Evolutionary conservation across 2,113 vertebrate genomes (phyloP), one percentile per base, ranked within the genome.

Genomic region (Macheiramphus alcinus): DNA sequence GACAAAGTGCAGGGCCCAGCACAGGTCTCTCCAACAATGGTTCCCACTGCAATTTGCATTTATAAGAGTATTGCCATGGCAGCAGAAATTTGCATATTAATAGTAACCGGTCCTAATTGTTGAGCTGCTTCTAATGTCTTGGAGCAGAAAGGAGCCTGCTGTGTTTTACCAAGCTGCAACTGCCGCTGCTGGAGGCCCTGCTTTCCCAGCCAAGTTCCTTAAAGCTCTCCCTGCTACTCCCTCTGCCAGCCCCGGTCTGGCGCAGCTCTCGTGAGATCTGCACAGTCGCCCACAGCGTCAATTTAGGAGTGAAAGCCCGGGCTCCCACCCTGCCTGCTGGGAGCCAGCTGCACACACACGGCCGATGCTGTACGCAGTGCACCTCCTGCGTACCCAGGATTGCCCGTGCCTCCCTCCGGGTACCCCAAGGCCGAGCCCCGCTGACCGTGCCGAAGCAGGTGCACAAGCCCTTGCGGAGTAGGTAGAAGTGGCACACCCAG

Each of bases 61-160:
- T 81, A 31, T 40, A 59, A 92, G 52, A 71, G 42, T 58, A 80
- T 88, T 88, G 93, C 91, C 79, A 90, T 90, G 74, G 82, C 88
- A 88, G 94, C 88, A 45, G 4, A 42, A 88, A 92, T 95, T 86
- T 97, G 92, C 95, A 95, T 95, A 38, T 80, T 94, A 94, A 95
- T 86, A 86, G 89, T 56, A 91, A 76, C 48, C 82, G 71, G 42
- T 61, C 82, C 85, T 94, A 97, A 94, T 90, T 97, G 93, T 84
- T 62, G 62, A 67, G 71, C 83, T 88, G 61, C 66, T 92, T 26
- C 80, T 55, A 27, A 74, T 7, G 45, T 18, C 50, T 87, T 0
- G 5, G 74, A 74, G 70, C 82, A 82, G 55, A 81, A 92, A 85
- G 61, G 52, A 88, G 42, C 74, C 82, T 72, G 88, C 82, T 71